Percentiles rank a stretch among this genome's conserved stretches.
Conservation (phyloP, 2,888 invertebrate species). For the Nomada fucata region DNA sequence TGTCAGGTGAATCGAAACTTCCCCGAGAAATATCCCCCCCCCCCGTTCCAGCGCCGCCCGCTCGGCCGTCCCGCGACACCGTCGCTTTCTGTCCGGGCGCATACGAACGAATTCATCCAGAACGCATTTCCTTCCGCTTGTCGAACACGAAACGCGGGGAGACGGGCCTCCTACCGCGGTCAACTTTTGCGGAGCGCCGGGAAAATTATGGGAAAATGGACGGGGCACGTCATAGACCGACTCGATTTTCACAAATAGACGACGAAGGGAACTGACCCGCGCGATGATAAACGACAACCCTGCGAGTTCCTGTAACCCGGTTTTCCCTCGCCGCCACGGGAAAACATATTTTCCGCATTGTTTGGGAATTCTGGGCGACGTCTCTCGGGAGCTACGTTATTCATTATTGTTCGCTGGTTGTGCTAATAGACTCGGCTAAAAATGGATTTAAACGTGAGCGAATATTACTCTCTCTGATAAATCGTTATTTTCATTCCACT, state of each 20-base stretch:
- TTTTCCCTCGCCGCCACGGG: constrained; percentile 18
- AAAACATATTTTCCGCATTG: constrained; percentile 61
- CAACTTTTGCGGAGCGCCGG: constrained; percentile 63
- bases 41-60: neutral
- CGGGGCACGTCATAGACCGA: neutral
- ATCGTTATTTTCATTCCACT: too few species aligned
- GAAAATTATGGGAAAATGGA: constrained; percentile 69
- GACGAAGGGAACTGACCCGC: constrained; percentile 61
- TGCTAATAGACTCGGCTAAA: too few species aligned
- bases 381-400: neutral
- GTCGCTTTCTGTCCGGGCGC: constrained; percentile 20
- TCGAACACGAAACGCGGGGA: constrained; percentile 57
- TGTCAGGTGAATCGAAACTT: constrained; percentile 70
- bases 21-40: constrained; percentile 69
- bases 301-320: constrained; percentile 36
- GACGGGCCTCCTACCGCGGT: constrained; percentile 50
- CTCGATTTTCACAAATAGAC: constrained; percentile 38
- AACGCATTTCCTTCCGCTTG: constrained; percentile 74
- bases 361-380: constrained; percentile 31
- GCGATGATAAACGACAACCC: constrained; percentile 65
- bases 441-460: too few species aligned
- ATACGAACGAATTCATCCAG: constrained; percentile 62
- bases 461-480: too few species aligned
- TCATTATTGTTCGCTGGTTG: too few species aligned
- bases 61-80: neutral